Evolutionary conservation across 92 coral and sea anemone genomes (phyloP).

Genomic region (Phenganax stokvisi): DNA sequence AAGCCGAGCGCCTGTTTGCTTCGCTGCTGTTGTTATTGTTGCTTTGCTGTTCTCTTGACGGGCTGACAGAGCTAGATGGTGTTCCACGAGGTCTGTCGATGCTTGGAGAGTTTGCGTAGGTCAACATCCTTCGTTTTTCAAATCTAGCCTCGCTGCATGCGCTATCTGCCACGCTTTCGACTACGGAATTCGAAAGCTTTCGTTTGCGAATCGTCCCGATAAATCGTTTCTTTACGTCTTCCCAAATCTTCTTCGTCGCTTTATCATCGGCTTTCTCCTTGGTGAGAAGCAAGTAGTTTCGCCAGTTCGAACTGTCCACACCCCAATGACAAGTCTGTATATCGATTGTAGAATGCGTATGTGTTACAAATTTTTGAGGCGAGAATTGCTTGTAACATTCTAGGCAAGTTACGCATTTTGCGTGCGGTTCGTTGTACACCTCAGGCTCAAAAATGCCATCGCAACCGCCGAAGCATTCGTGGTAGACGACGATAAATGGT

Average conservation of each 20-base stretch:
- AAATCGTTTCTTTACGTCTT: slow-evolving; percentile 37
- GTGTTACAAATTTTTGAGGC: slow-evolving; percentile 89
- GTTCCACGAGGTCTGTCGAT: slow-evolving; percentile 31
- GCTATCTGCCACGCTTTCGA: slow-evolving; percentile 40
- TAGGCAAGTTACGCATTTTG: slow-evolving; percentile 88
- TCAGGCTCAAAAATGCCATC: slow-evolving; percentile 92
- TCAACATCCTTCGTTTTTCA: slow-evolving; percentile 42
- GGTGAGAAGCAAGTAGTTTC: slow-evolving; percentile 81
- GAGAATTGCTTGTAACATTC: slow-evolving; percentile 88
- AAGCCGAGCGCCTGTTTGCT: slow-evolving; percentile 76
- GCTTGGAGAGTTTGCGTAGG: slow-evolving; percentile 33
- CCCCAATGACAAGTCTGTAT: slow-evolving; percentile 99
- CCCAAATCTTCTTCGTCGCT: slow-evolving; percentile 53
- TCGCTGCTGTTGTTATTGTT: slow-evolving; percentile 32
- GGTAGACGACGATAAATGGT: slow-evolving; percentile 88
- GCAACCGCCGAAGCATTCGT: slow-evolving; percentile 99
- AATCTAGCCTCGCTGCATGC: slow-evolving; percentile 48
- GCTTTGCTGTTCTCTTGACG: slow-evolving; percentile 14
- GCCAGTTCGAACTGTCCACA: slow-evolving; percentile 94
- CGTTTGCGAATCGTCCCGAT: slow-evolving; percentile 31
- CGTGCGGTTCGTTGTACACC: slow-evolving; percentile 88
- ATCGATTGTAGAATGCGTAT: slow-evolving; percentile 79
- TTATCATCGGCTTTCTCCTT: slow-evolving; percentile 85
- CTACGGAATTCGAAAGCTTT: slow-evolving; percentile 28
- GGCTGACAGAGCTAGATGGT: slow-evolving; percentile 28